phyloP scores from a whole-genome alignment of 2,113 vertebrate species.

The Gnathonemus echidnorhynchus region DNA sequence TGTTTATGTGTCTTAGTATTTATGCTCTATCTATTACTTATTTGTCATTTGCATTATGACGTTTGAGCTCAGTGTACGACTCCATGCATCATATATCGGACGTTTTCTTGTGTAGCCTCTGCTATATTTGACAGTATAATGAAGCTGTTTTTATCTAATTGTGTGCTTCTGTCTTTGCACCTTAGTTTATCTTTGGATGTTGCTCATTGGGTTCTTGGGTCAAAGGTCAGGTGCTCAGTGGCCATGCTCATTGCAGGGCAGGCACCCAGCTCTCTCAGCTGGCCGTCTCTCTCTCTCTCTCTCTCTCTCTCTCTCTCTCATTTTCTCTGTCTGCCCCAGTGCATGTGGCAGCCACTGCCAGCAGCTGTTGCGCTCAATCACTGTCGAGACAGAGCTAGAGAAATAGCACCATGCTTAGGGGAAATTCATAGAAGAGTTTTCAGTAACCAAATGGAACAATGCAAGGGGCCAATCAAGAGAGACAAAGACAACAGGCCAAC shows the following conservation, averaged over 20 bases:
- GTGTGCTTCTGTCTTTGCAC: neutral
- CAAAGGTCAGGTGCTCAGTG: neutral
- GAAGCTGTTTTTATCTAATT: neutral
- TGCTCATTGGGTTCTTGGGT: neutral
- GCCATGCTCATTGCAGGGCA: neutral
- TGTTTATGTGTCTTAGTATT: neutral
- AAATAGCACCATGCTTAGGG: neutral
- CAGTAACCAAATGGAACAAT: neutral
- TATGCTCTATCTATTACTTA: neutral
- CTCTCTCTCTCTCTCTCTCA: conserved; percentile 6
- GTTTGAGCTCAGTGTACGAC: neutral
- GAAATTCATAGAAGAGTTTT: neutral
- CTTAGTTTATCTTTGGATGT: neutral
- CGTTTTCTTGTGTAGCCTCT: neutral
- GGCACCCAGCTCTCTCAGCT: neutral
- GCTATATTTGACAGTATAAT: neutral
- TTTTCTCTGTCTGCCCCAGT: conserved; percentile 15
- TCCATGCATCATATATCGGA: neutral
- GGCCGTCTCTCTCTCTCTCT: conserved; percentile 19
- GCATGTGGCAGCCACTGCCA: conserved; percentile 48
- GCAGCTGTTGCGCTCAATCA: conserved; percentile 55
- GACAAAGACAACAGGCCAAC: neutral
- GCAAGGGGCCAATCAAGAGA: neutral
- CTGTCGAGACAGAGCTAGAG: neutral
- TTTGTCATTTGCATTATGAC: neutral